Evolutionary conservation across 2,113 vertebrate species (phyloP), one percentile per base, ranked within the genome.

Genomic region (Sinocyclocheilus maitianheensis): DNA sequence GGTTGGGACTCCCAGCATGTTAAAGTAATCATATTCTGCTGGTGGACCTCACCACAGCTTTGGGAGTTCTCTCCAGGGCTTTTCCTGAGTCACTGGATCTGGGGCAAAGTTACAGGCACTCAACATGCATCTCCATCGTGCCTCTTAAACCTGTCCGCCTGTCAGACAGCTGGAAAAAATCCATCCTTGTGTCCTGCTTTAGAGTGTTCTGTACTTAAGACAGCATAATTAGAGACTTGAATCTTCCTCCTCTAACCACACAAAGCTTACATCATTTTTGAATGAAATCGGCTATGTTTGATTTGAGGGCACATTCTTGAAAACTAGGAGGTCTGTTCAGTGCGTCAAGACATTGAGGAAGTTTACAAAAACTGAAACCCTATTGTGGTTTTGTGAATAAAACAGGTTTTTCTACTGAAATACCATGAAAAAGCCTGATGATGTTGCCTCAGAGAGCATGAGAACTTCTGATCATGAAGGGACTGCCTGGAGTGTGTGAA

Each of bases 21-120:
- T 86, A 90, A 90, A 88, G 87, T 72, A 84, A 90, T 90, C 87
- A 90, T n/a, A 71, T 58, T 86, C 77, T 76, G 22, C 48, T 48
- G 26, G 79, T 78, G 84, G 74, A 88, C 78, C 65, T 79, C 77
- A 75, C 81, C 83, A 72, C 72, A 77, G 62, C 65, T 78, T 86
- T n/a, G 74, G 81, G 37, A 60, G 83, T 53, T 86, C 77, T 86
- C 81, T 86, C 82, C 84, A 86, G 53, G 67, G 72, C 53, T 89
- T 84, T 53, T 85, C 83, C 88, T 84, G 81, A 84, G 81, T 86
- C 77, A 74, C 77, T 81, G 40, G 72, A 88, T 88, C 74, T 76
- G 55, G 16, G 62, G 53, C 77, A 74, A 74, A 87, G 80, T 87
- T 82, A 58, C 83, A 89, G 65, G 75, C 69, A 20, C 58, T 76